Evolutionary conservation across 2,888 invertebrate species (phyloP).

Genomic region (Drosophila koepferae): DNA sequence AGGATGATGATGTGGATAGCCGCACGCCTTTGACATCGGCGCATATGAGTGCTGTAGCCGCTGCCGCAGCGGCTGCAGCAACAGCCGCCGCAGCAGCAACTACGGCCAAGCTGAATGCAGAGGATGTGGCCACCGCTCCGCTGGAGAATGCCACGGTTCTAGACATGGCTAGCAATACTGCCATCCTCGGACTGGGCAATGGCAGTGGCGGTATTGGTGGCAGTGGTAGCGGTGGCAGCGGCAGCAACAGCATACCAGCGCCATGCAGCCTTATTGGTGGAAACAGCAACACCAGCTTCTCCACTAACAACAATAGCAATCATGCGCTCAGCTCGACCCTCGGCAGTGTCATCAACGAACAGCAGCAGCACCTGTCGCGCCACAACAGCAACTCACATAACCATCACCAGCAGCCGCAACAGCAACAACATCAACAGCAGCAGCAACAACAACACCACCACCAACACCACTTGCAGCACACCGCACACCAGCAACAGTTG

Average conservation of each 20-base stretch:
- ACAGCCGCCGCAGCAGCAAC: slow-evolving; percentile 69
- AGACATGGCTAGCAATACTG: slow-evolving; percentile 52
- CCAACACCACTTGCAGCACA: slow-evolving; percentile 33
- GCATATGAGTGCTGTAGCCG: slow-evolving; percentile 66
- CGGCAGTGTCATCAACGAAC: slow-evolving; percentile 26
- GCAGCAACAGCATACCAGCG: slow-evolving; percentile 34
- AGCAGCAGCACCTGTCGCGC: slow-evolving; percentile 39
- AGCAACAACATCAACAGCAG: slow-evolving; percentile 62
- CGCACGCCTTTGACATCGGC: slow-evolving; percentile 43
- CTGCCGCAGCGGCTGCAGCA: slow-evolving; percentile 64
- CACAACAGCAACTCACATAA: slow-evolving; percentile 75
- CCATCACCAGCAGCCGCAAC: slow-evolving; percentile 72
- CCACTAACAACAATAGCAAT: slow-evolving; percentile 56
- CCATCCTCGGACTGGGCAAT: slow-evolving; percentile 14
- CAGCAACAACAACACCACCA: slow-evolving; percentile 74
- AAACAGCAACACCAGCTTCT: slow-evolving; percentile 55
- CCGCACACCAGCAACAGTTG: slow-evolving; percentile 42
- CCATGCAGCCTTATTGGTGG: slow-evolving; percentile 48
- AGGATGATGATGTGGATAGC: slow-evolving; percentile 39
- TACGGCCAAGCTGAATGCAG: slow-evolving; percentile 62
- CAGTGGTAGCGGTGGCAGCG: slow-evolving; percentile 15
- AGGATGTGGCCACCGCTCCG: slow-evolving; percentile 46
- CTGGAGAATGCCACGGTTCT: slow-evolving; percentile 51
- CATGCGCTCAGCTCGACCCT: slow-evolving; percentile 50
- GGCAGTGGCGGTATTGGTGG: neutral